Conservation (phyloP, 2,113 vertebrate species). For the Archocentrus centrarchus region DNA sequence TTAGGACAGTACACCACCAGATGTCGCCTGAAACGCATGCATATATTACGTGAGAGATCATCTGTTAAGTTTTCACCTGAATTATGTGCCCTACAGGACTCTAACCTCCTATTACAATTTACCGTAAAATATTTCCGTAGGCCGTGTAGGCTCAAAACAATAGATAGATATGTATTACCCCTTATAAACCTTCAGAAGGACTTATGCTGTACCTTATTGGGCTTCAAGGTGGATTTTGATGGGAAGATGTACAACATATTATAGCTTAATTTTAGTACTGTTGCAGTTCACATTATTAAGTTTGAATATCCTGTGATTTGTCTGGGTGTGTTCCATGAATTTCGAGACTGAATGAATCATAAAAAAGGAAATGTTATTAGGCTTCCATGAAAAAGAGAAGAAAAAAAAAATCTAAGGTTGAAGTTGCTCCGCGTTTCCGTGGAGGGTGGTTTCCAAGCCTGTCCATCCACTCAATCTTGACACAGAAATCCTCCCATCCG, state of each 20-base stretch:
- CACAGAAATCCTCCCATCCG: conserved; percentile 60
- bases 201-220: neutral
- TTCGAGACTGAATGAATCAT: neutral
- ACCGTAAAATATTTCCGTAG: neutral
- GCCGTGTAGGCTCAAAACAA: neutral
- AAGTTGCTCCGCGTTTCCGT: neutral
- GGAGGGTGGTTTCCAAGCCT: conserved; percentile 57
- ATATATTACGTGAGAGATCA: neutral
- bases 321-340: neutral
- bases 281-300: neutral
- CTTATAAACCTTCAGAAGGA: neutral
- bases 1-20: conserved; percentile 44
- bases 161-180: fast-evolving
- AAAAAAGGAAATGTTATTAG: neutral
- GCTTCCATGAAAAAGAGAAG: neutral
- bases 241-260: neutral
- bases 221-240: neutral
- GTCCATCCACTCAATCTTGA: conserved; percentile 59
- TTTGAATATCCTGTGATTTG: neutral
- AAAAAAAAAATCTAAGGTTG: neutral
- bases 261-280: neutral
- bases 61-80: neutral
- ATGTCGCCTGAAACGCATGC: conserved; percentile 52
- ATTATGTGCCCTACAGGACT: neutral
- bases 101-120: neutral